Evolutionary conservation across 2,797 vertebrate genomes (phyloP).

Genomic region (Phalloptychus januarius): DNA sequence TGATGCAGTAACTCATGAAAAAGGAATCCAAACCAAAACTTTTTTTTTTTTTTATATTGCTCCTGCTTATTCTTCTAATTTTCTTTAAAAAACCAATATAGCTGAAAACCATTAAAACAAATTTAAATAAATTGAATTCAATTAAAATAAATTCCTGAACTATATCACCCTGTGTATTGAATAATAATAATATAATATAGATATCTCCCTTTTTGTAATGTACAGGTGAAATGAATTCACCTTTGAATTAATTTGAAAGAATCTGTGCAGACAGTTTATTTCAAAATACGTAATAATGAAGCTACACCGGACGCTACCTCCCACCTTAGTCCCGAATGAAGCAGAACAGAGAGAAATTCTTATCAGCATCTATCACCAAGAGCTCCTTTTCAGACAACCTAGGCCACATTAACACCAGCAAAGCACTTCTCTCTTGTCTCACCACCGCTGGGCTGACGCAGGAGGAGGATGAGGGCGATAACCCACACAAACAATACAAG

Average conservation of each 20-base stretch:
- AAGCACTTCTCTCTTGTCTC: constrained; percentile 60
- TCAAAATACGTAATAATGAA: constrained; percentile 10
- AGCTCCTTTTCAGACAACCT: constrained; percentile 53
- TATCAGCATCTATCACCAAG: constrained; percentile 44
- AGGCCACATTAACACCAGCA: constrained; percentile 63
- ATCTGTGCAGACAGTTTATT: constrained; percentile 14
- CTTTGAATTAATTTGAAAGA: neutral
- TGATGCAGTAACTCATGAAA: neutral
- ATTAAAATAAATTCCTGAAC: neutral
- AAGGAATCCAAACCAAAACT: neutral
- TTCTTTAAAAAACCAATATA: neutral
- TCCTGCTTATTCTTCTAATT: neutral
- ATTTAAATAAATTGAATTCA: neutral
- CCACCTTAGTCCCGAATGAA: constrained; percentile 39
- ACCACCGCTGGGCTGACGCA: constrained; percentile 63
- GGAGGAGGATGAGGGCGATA: constrained; percentile 69
- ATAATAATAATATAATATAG: neutral
- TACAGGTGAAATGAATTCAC: neutral
- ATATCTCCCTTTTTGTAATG: neutral
- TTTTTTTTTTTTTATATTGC: no score
- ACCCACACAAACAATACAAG: constrained; percentile 69
- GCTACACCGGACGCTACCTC: neutral
- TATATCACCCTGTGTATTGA: neutral
- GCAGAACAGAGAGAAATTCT: constrained; percentile 30
- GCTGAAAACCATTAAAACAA: neutral